Percentiles rank a stretch among this genome's conserved stretches.
Evolutionary conservation across 2,113 vertebrate genomes (phyloP).

Genomic region (Todiramphus saurophagus): DNA sequence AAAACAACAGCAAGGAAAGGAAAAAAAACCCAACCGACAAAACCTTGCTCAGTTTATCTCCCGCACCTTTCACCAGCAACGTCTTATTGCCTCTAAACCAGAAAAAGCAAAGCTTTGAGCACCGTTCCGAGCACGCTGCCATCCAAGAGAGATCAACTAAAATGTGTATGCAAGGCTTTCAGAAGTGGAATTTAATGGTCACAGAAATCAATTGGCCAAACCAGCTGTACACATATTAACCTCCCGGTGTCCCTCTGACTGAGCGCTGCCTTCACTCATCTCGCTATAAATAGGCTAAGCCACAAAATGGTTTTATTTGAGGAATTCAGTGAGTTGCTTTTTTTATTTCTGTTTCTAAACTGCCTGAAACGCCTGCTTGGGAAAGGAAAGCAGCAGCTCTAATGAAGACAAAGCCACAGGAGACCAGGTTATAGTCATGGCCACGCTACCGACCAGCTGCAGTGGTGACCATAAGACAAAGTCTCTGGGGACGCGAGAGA

Average conservation of each 20-base stretch:
- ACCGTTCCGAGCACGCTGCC: not conserved
- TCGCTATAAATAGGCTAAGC: conserved; percentile 24
- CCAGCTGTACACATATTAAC: conserved; percentile 48
- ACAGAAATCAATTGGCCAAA: conserved; percentile 62
- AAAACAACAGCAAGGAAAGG: not conserved
- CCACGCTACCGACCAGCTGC: not conserved
- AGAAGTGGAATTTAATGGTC: conserved; percentile 57
- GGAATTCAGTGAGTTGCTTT: not conserved
- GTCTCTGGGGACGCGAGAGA: not conserved
- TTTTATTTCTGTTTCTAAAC: not conserved
- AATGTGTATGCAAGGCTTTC: conserved; percentile 18
- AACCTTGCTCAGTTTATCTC: not conserved
- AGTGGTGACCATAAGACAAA: not conserved
- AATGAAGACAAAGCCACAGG: not conserved
- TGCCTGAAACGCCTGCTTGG: not conserved
- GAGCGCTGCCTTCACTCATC: not conserved
- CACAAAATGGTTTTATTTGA: conserved; percentile 21
- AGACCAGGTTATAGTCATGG: not conserved
- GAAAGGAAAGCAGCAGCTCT: not conserved
- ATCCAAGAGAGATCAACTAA: not conserved
- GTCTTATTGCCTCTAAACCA: conserved; percentile 12
- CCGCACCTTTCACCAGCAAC: not conserved
- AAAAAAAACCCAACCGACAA: not conserved
- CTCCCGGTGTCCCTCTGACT: conserved; percentile 16
- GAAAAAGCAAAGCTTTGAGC: conserved; percentile 17